Evolutionary conservation across 2,797 vertebrate genomes (phyloP).

Genomic region (Oreonectes daqikongensis): DNA sequence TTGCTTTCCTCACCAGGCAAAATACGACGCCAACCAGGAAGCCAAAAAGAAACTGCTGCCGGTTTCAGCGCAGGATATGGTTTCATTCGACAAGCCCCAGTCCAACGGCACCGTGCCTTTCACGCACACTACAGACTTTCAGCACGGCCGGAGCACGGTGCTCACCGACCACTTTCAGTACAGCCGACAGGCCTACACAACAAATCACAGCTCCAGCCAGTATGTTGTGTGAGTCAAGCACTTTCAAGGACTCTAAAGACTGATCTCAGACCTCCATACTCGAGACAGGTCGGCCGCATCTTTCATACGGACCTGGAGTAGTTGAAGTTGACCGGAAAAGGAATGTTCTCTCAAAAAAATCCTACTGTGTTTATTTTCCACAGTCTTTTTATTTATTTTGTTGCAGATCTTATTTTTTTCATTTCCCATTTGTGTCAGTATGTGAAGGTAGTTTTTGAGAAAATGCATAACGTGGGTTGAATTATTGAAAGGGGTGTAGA

Average conservation of each 20-base stretch:
- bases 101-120: slow-evolving; percentile 83
- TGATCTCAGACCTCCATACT: slow-evolving; percentile 46
- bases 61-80: slow-evolving; percentile 78
- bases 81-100: slow-evolving; percentile 82
- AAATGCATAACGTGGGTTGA: background rate
- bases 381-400: slow-evolving; percentile 29
- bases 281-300: slow-evolving; percentile 53
- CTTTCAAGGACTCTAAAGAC: slow-evolving; percentile 29
- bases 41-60: slow-evolving; percentile 91
- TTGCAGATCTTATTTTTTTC: slow-evolving; percentile 48
- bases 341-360: slow-evolving; percentile 16
- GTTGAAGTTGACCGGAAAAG: background rate
- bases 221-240: slow-evolving; percentile 86
- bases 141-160: slow-evolving; percentile 79
- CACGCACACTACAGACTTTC: slow-evolving; percentile 79
- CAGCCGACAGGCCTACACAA: slow-evolving; percentile 81
- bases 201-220: slow-evolving; percentile 78
- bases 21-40: slow-evolving; percentile 88
- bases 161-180: slow-evolving; percentile 93
- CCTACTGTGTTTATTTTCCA: slow-evolving; percentile 8
- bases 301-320: slow-evolving; percentile 18
- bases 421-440: slow-evolving; percentile 43
- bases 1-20: slow-evolving; percentile 78
- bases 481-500: background rate
- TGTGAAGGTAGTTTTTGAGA: slow-evolving; percentile 9